A percentile compares a stretch with the other conserved stretches of the same genome.
Evolutionary conservation across 2,797 vertebrate genomes (phyloP).

Genomic region (Buphagus erythrorhynchus): DNA sequence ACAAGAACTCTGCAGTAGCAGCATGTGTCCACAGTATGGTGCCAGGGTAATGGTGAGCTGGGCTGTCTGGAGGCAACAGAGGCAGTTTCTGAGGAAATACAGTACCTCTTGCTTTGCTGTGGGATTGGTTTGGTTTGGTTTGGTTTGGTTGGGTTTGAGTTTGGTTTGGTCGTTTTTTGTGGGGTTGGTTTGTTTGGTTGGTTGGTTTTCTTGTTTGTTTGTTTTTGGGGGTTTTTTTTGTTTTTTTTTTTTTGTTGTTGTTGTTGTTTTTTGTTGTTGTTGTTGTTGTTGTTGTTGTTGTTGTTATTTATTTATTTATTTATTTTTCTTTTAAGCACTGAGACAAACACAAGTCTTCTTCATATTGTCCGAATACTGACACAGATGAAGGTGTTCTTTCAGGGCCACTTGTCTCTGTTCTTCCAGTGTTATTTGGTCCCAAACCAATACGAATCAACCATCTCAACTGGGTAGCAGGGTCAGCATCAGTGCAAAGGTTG

Average conservation of each 20-base stretch:
- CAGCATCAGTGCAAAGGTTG: neutral
- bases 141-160: neutral
- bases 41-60: neutral
- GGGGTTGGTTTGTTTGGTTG: too few relatives aligned
- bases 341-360: neutral
- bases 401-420: neutral
- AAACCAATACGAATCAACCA: rapidly evolving
- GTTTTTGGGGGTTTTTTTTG: neutral
- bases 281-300: neutral
- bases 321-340: neutral
- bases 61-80: rapidly evolving
- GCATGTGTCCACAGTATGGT: slow-evolving; percentile 47
- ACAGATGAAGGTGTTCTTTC: neutral
- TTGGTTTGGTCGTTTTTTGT: neutral
- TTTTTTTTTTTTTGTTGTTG: neutral
- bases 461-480: rapidly evolving
- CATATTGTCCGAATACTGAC: neutral
- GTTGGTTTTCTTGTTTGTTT: too few relatives aligned
- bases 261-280: neutral
- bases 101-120: rapidly evolving
- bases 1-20: neutral
- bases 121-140: neutral
- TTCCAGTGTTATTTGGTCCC: rapidly evolving
- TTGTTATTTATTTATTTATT: neutral
- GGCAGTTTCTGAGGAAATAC: neutral